Percentiles rank a stretch among this genome's conserved stretches.
Evolutionary conservation across 2,113 vertebrate genomes (phyloP).

Genomic region (Otis tarda): DNA sequence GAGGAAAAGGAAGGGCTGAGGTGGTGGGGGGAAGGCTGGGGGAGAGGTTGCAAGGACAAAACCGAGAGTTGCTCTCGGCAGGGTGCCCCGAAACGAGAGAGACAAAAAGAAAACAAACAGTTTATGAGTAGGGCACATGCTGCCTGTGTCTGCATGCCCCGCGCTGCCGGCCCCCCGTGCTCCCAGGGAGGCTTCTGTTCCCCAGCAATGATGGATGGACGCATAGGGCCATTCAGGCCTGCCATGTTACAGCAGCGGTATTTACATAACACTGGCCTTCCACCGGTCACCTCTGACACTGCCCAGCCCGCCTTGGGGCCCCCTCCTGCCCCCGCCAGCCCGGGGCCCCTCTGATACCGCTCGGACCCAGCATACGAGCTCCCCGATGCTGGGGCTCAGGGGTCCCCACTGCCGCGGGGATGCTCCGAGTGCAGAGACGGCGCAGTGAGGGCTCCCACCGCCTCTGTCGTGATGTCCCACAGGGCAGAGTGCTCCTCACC

Average conservation of each 20-base stretch:
- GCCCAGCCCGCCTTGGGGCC: constrained; percentile 58
- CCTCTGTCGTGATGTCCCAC: neutral
- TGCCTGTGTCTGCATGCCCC: constrained; percentile 87
- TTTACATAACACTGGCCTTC: constrained; percentile 97
- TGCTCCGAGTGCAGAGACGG: rapidly evolving
- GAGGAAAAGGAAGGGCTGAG: constrained; percentile 48
- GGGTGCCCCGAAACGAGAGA: constrained; percentile 77
- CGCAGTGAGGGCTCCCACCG: rapidly evolving
- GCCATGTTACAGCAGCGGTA: constrained; percentile 92
- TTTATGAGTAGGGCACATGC: constrained; percentile 90
- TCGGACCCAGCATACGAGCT: neutral
- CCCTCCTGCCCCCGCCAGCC: constrained; percentile 53
- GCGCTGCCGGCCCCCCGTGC: constrained; percentile 74
- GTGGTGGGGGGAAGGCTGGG: constrained; percentile 40
- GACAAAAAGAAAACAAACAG: constrained; percentile 97
- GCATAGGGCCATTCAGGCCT: constrained; percentile 84
- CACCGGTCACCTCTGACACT: constrained; percentile 82
- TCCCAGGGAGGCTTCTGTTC: constrained; percentile 82
- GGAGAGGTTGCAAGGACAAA: constrained; percentile 77
- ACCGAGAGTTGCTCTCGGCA: constrained; percentile 82
- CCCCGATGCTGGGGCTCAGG: rapidly evolving
- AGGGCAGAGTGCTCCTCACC: neutral
- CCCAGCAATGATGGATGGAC: constrained; percentile 95
- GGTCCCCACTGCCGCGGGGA: neutral
- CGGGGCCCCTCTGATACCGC: neutral